Evolutionary conservation across 2,888 invertebrate genomes (phyloP), one percentile per base, ranked within the genome.

Genomic region (Mongoloraphidia duomilia): DNA sequence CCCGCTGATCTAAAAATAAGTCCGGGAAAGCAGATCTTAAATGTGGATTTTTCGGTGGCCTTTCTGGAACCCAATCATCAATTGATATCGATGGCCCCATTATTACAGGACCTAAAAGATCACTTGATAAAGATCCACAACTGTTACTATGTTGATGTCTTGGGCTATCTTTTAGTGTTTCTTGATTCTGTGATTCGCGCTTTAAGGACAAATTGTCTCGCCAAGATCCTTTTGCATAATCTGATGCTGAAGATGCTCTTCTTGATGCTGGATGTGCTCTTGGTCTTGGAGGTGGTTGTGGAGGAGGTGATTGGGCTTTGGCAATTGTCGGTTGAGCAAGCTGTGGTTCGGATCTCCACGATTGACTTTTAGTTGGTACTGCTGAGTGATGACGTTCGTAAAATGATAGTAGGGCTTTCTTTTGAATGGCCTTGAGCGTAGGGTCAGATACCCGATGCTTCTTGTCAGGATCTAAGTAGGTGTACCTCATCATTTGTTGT

Each of bases 381-480:
- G 62, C 45, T 58, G 67, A 57, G 52, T 79, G 77, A 57, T 85
- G 84, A 43, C 85, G 71, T 61, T 88, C 86, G 63, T 87, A 86
- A 60, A 84, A 89, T 2, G 84, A 84, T 51, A 86, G 70, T 8
- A 89, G 71, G 0, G 88, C 88, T 63, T 86, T 84, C 67, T 88
- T 87, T 61, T 88, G 88, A 52, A 85, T 81, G 11, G 83, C 84
- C 65, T 87, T 88, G 34, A 88, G 65, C 1, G 86, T 82, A 9
- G 84, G 74, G 62, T 80, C 80, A 34, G 83, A 78, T 35, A 84
- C 76, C 53, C 80, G 74, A 62, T 81, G 82, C 51, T 78, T 79
- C 63, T 84, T 85, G 45, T 80, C 81, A 2, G 83, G 82, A 59
- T 84, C 84, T 54, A 83, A 65, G 60, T 80, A 84, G 4, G 80